Evolutionary conservation across 2,888 invertebrate genomes (phyloP), one percentile per base, ranked within the genome.

Genomic region (Tupiocoris notatus): DNA sequence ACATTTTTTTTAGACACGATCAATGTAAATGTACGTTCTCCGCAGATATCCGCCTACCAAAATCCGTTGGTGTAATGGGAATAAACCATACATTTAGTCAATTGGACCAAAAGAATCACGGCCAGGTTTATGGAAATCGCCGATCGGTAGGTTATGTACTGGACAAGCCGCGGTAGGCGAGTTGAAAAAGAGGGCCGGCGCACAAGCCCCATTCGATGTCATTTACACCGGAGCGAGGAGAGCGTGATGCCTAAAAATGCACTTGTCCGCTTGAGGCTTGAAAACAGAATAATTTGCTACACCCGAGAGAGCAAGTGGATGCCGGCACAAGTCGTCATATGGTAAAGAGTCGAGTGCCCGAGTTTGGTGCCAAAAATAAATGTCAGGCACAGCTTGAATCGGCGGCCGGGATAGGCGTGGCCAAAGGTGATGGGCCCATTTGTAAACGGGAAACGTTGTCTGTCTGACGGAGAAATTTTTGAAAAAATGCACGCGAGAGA

Each of bases 351-450:
- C 9, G 65, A 25, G 25, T n/a, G 22, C 16, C 59, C 3, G n/a
- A n/a, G 3, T 59, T n/a, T 2, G 59, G 3, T 3, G 3, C n/a
- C 7, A 59, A 22, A 63, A 63, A 65, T 65, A 65, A 65, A 65
- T 25, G 65, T 65, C 65, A 65, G 59, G 17, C 59, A 62, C 62
- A 20, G 25, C 65, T 23, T n/a, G 65, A n/a, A 23, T 20, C 59
- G 59, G 59, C 20, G 6, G 59, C 16, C 7, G 59, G 6, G n/a
- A n/a, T 3, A 20, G 65, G 65, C 65, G 65, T 22, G 25, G 24
- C 25, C 23, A 65, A 65, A 65, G 23, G 65, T 65, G 65, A 65
- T 65, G 25, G 25, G 12, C n/a, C 65, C 24, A 25, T 65, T 63
- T 63, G 21, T 65, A 25, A 65, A 65, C 20, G 22, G 39, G 39